Evolutionary conservation across 2,888 invertebrate species (phyloP), one percentile per base, ranked within the genome.

Genomic region (Rhodophaea formosa): DNA sequence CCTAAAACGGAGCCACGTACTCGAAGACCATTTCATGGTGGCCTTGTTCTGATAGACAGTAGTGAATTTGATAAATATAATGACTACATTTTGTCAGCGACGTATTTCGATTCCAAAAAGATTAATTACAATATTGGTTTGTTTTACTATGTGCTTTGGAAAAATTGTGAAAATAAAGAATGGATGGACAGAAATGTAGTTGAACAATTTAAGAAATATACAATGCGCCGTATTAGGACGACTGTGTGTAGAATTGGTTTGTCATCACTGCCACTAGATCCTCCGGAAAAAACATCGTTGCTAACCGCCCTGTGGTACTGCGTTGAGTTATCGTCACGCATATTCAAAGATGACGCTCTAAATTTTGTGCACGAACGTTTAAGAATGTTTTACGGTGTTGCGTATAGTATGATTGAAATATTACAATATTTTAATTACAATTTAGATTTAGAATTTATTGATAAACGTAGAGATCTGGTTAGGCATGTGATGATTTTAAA

Each of bases 141-240:
- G 55, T 78, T 79, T 58, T 80, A 80, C 59, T 80, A 54, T 29
- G 71, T 77, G 32, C 43, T 80, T 58, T 79, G 72, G 77, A 80
- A 79, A 62, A 77, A 69, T 46, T 76, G 75, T 61, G 79, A 78
- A 61, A 72, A 66, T 7, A 80, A 80, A 66, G 62, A 75, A 47
- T 79, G 79, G 79, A 79, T 79, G 79, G 78, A 80, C 30, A 70
- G 52, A 64, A 79, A 79, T 55, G 74, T 79, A 0, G 63, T 77
- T 8, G 71, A 71, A 35, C 70, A 69, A 51, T 75, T 80, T 16
- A 79, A 73, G 49, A 72, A 73, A 30, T 79, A 79, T 39, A 60
- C 53, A 3, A 63, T 77, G 68, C 61, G 74, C 49, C 79, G 80
- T 45, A 68, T 80, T 12, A 68, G 68, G 58, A 54, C 14, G 8